Percentiles rank a stretch among this genome's conserved stretches.
Evolutionary conservation across 2,797 vertebrate genomes (phyloP).

Genomic region (Anniella stebbinsi): DNA sequence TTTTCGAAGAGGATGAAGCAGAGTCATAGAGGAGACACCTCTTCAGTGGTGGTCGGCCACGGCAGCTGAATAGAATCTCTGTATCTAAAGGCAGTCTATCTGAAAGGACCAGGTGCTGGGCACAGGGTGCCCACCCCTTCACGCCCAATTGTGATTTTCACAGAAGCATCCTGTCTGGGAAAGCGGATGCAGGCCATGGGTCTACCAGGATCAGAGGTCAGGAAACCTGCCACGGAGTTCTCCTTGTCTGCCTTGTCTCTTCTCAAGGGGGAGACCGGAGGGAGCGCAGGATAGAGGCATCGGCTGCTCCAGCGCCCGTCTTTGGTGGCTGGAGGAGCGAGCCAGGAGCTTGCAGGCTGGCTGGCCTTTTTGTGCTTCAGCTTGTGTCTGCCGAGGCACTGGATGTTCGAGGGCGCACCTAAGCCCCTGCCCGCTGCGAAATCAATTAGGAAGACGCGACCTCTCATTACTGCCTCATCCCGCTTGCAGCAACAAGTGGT

Average conservation of each 20-base stretch:
- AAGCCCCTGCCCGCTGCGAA: not conserved
- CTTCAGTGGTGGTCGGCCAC: too few relatives aligned
- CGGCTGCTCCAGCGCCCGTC: too few relatives aligned
- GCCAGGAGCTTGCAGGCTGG: too few relatives aligned
- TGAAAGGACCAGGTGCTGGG: too few relatives aligned
- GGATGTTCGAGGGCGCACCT: not conserved
- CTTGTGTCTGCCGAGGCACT: not conserved
- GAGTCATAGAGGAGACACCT: too few relatives aligned
- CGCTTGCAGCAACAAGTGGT: not conserved
- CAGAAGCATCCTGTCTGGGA: not conserved
- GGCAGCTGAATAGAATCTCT: too few relatives aligned
- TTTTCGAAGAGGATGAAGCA: too few relatives aligned
- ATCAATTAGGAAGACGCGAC: slow-evolving; percentile 38
- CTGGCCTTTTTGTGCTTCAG: not conserved
- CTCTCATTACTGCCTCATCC: slow-evolving; percentile 17
- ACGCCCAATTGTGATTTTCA: too few relatives aligned
- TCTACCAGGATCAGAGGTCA: not conserved
- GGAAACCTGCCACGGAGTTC: not conserved
- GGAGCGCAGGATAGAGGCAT: too few relatives aligned
- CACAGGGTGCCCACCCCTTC: too few relatives aligned
- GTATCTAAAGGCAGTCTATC: too few relatives aligned
- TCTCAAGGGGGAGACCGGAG: too few relatives aligned
- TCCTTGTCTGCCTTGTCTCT: not conserved
- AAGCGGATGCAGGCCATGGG: not conserved
- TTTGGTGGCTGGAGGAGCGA: not conserved